Base-by-base conservation (phyloP, 2,797 vertebrate species). In the Propithecus perrieri region DNA sequence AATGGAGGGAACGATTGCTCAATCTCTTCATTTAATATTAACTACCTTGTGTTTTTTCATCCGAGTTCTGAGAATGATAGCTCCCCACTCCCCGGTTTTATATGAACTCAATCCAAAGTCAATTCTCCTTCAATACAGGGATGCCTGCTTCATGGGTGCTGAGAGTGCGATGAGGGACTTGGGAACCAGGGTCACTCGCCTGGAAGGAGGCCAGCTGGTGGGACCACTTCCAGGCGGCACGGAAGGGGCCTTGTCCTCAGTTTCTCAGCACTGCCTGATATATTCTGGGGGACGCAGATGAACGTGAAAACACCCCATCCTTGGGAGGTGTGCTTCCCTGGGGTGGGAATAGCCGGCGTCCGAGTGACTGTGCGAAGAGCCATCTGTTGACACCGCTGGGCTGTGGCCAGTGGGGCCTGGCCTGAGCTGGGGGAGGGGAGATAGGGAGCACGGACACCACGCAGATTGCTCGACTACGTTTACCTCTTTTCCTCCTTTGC, bases 11-110 rank as follows among this genome's bases (percentile, higher is more conserved):
- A 96, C 75, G 33, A 97, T 98, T 99, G 97, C 98, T 97, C 97
- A 98, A 98, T 98, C 97, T 93, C 93, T 96, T 97, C 97, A 98
- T 98, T 98, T 98, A 97, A 98, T 99, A 99, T 99, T 99, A 99
- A 99, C 98, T 96, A 97, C 63, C 65, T 98, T 98, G 97, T 97
- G 97, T 95, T 98, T 98, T 89, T 98, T 96, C 93, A 85, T 97
- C 80, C 76, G 90, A 97, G 84, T 98, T 98, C 98, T 97, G 96
- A 98, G 97, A 98, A 98, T 7, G 85, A 24, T 63, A 67, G 85
- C 59, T 76, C 46, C 26, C 69, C 30, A 20, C 48, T 67, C 59
- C 20, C 24, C 0, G 79, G 91, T 72, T 96, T 96, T 95, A 95
- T 97, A 94, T 96, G 97, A 98, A 98, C 94, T 90, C 89, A 83